Evolutionary conservation across 2,888 invertebrate species (phyloP), one percentile per base, ranked within the genome.

Genomic region (Pilophorus perplexus): DNA sequence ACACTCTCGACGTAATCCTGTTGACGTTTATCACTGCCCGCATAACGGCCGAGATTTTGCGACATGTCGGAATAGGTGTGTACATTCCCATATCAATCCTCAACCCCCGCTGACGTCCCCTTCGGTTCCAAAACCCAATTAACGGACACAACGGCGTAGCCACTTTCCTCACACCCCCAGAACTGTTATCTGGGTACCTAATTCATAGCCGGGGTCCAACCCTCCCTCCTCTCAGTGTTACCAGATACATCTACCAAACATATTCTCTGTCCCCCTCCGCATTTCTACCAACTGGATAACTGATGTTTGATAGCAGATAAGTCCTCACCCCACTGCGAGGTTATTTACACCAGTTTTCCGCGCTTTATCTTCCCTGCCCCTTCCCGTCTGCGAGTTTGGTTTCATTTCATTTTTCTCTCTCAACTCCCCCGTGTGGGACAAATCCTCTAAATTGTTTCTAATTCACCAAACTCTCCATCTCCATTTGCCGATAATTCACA

Each of bases 41-140:
- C 46, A 1, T 3, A 22, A 4, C 46, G 4, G 10, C 20, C 3
- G 2, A 2, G n/a, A 20, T 12, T 3, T 23, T 5, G 1, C n/a
- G n/a, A n/a, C n/a, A n/a, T n/a, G n/a, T 3, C 42, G 42, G 12
- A 46, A 23, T 14, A 25, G 12, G 23, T 23, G 23, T 46, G 25
- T 46, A 22, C 22, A 46, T 46, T 23, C 23, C n/a, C n/a, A 46
- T 23, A 46, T 46, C 46, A 22, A 20, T 44, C 44, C 23, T 23
- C 42, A 14, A 46, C 3, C 46, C 14, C 46, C 46, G 10, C 5
- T 23, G 23, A 12, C 46, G 12, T 23, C 46, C 12, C n/a, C n/a
- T n/a, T n/a, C n/a, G n/a, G n/a, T n/a, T 10, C 46, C 46, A 46
- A 20, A 46, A 46, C 46, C 46, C 46, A 46, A 46, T 46, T 46